Percentiles rank a stretch among this genome's conserved stretches.
phyloP scores from a whole-genome alignment of 2,113 vertebrate species.

The Tylochromis polylepis region DNA sequence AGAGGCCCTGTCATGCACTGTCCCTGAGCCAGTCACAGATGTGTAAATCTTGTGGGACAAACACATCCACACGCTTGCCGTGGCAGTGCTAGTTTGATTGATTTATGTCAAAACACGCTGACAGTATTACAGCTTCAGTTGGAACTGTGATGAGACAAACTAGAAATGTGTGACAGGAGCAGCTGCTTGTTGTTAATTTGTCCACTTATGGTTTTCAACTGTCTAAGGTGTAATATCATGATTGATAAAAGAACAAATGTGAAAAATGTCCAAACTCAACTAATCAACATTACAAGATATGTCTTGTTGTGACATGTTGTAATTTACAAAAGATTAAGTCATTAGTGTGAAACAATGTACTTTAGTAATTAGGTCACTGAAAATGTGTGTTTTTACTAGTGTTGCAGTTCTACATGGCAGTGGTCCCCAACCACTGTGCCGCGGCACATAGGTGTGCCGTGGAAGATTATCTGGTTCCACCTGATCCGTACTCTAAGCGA shows the following conservation, averaged over 20 bases:
- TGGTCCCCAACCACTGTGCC: too few species aligned
- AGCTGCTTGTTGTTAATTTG: neutral
- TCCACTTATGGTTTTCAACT: neutral
- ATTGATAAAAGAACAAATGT: neutral
- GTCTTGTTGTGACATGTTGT: neutral
- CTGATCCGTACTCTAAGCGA: too few species aligned
- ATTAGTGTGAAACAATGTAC: neutral
- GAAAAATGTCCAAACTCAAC: neutral
- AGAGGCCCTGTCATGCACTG: neutral
- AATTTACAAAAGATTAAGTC: neutral
- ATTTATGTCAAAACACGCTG: conserved; percentile 1
- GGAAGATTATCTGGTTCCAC: too few species aligned
- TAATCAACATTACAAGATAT: neutral
- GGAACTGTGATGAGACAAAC: neutral
- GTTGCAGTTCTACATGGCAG: neutral
- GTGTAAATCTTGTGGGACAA: conserved; percentile 16
- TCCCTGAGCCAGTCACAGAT: conserved; percentile 33
- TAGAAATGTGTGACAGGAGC: neutral
- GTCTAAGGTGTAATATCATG: neutral
- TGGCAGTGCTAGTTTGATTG: conserved; percentile 16
- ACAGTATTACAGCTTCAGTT: neutral
- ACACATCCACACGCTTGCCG: neutral
- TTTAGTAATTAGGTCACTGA: neutral
- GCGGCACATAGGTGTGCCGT: too few species aligned
- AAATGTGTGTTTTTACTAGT: neutral